A percentile compares a stretch with the other conserved stretches of the same genome.
Conservation (phyloP, 2,113 vertebrate genomes). For the Erpornis zantholeuca region DNA sequence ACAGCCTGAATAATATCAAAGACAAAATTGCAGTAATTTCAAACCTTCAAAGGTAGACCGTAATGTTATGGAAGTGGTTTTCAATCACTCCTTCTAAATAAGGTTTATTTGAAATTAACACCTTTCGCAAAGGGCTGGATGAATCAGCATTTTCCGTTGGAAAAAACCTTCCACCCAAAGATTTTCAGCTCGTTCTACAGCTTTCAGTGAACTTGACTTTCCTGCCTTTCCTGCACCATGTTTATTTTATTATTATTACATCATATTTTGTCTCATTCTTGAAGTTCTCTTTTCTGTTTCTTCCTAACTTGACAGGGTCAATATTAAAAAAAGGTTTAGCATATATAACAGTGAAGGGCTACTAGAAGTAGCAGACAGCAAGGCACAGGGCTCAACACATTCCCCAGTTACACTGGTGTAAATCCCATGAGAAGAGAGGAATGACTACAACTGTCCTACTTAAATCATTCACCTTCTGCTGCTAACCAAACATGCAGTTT, state of each 20-base stretch:
- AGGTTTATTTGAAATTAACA: conserved; percentile 40
- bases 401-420: neutral
- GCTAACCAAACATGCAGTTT: neutral
- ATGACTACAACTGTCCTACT: neutral
- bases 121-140: neutral
- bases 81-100: conserved; percentile 23
- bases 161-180: conserved; percentile 9
- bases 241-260: conserved; percentile 39
- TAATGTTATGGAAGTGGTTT: conserved; percentile 47
- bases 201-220: conserved; percentile 13
- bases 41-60: conserved; percentile 10
- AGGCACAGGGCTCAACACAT: neutral
- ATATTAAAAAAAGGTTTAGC: conserved; percentile 2
- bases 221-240: conserved; percentile 49
- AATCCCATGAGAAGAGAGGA: conserved; percentile 10
- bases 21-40: neutral
- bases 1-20: conserved; percentile 11
- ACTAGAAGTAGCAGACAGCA: neutral
- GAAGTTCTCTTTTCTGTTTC: neutral
- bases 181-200: neutral
- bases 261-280: conserved; percentile 38
- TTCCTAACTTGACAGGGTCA: neutral
- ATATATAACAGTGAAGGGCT: neutral
- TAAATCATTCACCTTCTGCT: neutral
- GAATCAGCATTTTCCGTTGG: conserved; percentile 40